Conservation (phyloP, 2,888 invertebrate genomes). For the Blastobasis lacticolella region DNA sequence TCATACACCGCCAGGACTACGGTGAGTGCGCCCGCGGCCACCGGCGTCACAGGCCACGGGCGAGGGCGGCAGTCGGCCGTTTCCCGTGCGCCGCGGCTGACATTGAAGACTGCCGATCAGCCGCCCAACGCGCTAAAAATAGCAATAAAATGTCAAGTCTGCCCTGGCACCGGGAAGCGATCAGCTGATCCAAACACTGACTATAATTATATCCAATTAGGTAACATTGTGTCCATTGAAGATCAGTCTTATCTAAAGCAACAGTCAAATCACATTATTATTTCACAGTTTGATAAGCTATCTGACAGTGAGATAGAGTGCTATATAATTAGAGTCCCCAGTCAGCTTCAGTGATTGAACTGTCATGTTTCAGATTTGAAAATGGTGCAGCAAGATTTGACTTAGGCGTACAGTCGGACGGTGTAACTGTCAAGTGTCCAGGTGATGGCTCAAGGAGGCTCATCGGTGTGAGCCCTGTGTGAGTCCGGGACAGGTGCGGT, state of each 20-base stretch:
- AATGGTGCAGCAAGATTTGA: slow-evolving; percentile 75
- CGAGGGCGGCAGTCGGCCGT: not conserved
- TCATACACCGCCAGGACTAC: slow-evolving; percentile 70
- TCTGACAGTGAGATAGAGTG: slow-evolving; percentile 28
- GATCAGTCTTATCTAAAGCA: slow-evolving; percentile 35
- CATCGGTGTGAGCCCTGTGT: slow-evolving; percentile 50
- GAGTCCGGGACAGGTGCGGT: slow-evolving; percentile 46
- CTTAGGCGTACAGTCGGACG: slow-evolving; percentile 48
- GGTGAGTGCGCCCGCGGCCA: slow-evolving; percentile 49
- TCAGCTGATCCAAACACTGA: slow-evolving; percentile 66
- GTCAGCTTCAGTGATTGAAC: slow-evolving; percentile 37
- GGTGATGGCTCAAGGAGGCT: slow-evolving; percentile 54
- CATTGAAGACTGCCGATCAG: slow-evolving; percentile 67
- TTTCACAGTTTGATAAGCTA: slow-evolving; percentile 37
- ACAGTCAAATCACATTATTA: slow-evolving; percentile 37
- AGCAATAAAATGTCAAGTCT: slow-evolving; percentile 67
- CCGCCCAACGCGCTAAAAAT: slow-evolving; percentile 69
- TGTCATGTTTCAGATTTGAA: slow-evolving; percentile 63
- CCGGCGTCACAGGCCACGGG: slow-evolving; percentile 7
- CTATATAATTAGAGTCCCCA: slow-evolving; percentile 34
- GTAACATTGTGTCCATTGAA: slow-evolving; percentile 37
- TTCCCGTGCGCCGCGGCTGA: slow-evolving; percentile 45
- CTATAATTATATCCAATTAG: slow-evolving; percentile 63
- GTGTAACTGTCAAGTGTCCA: slow-evolving; percentile 18
- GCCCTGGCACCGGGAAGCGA: slow-evolving; percentile 59